Evolutionary conservation across 2,113 vertebrate species (phyloP), one percentile per base, ranked within the genome.

Genomic region (Aldabrachelys gigantea): DNA sequence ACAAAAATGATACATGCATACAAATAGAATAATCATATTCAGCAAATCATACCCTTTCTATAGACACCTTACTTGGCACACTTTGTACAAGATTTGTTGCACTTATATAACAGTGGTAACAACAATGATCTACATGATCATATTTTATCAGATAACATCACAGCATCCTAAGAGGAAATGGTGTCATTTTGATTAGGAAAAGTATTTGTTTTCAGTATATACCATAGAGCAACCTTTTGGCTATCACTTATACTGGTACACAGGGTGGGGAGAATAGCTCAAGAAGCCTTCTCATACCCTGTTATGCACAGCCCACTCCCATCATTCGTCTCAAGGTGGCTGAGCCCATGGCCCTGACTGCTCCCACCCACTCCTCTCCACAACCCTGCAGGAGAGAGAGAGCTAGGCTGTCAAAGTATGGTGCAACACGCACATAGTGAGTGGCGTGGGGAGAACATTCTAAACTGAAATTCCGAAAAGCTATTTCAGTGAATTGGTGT

Each of bases 401-500:
- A 78, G 41, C 25, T 29, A 16, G 12, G 41, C 75, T 78, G 7
- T 27, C 25, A 2, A 47, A 47, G 75, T 41, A 47, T 8, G 5
- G 7, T 44, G 12, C 75, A 13, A 27, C 41, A 29, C 41, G 8
- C 44, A 14, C 19, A 75, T 10, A 24, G 10, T 75, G 80, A n/a
- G 84, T 91, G 57, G 31, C 4, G 14, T 91, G 57, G 89, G 96
- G 93, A 16, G 80, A 95, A 84, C 5, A 72, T 94, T 88, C 83
- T 53, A 85, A 27, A 59, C 59, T 78, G 52, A 87, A 47, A 78
- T 88, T 89, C 29, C 82, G n/a, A 6, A 91, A 88, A 92, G 84
- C 50, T 76, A 1, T 1, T 87, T 2, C 5, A 81, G 0, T 41
- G 16, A 38, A 87, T 52, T 93, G 29, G 56, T 62, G 24, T 79